These are phyloP conservation scores for Manis javanica DNA, from an alignment of 2,797 vertebrate genomes.

Conservation along the genomic window DNA sequence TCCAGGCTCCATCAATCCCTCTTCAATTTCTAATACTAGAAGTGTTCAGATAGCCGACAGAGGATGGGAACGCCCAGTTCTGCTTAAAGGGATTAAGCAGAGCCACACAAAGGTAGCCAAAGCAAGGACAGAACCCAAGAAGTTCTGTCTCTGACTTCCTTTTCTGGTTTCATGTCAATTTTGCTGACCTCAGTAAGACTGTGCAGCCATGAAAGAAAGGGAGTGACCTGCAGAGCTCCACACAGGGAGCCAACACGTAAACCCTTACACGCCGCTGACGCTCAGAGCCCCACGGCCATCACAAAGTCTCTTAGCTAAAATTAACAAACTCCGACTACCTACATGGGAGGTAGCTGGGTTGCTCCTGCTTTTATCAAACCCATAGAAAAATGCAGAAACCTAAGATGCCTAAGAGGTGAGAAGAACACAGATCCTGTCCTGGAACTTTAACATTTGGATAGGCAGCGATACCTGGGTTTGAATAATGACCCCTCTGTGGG, in stretches of 20 bases:
- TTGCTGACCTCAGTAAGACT: neutral
- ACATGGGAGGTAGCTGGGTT: neutral
- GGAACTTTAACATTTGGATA: neutral
- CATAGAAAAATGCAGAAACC: neutral
- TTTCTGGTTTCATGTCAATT: neutral
- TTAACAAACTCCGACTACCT: neutral
- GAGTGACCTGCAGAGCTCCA: neutral
- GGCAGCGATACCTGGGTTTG: neutral
- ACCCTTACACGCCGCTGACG: neutral
- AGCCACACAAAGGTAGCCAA: neutral
- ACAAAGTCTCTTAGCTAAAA: neutral
- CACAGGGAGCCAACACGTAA: no score
- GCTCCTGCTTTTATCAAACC: neutral
- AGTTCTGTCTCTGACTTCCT: neutral
- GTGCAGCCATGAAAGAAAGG: neutral
- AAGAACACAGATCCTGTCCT: neutral
- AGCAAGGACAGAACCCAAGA: neutral
- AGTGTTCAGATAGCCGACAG: neutral
- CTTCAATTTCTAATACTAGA: neutral
- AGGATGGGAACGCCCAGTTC: neutral
- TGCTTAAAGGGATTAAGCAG: neutral
- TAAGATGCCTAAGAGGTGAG: neutral
- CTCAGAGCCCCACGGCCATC: neutral
- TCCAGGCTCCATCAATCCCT: neutral
- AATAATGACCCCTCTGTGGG: neutral